These are phyloP conservation scores for Hozukius guyotensis DNA, from an alignment of 2,797 vertebrate genomes.

Conservation along the genomic window DNA sequence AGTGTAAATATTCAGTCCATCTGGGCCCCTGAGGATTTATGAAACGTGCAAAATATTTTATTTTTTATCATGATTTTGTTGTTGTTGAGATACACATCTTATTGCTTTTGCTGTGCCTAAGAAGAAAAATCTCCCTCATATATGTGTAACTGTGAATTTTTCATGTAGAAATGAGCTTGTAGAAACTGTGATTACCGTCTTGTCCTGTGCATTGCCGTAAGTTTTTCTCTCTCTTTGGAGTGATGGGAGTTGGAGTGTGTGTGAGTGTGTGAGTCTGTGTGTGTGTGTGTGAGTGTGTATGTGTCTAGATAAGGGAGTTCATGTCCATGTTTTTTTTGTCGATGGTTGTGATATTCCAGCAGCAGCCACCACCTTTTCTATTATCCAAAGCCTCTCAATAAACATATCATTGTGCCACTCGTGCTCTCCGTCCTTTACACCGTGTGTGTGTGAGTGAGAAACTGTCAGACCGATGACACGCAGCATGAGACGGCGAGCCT, in stretches of 20 bases:
- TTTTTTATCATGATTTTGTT: constrained; percentile 55
- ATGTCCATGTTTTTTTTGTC: constrained; percentile 73
- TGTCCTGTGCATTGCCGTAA: constrained; percentile 74
- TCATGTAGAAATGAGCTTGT: constrained; percentile 71
- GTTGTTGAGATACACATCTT: constrained; percentile 62
- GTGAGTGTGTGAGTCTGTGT: constrained; percentile 7
- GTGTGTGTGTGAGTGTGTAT: not conserved
- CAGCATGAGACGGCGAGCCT: constrained; percentile 52
- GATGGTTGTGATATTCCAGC: constrained; percentile 79
- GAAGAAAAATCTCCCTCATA: constrained; percentile 64
- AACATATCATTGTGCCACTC: constrained; percentile 84
- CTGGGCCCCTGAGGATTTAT: constrained; percentile 39
- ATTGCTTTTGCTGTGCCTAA: constrained; percentile 79
- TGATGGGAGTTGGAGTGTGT: constrained; percentile 22
- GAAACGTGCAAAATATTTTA: constrained; percentile 63
- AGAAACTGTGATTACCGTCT: constrained; percentile 77
- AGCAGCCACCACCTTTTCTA: constrained; percentile 81
- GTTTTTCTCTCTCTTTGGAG: constrained; percentile 55
- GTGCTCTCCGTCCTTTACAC: constrained; percentile 49
- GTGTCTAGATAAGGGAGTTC: constrained; percentile 61
- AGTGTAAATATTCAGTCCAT: constrained; percentile 66
- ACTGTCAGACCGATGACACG: constrained; percentile 49
- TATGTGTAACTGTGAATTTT: constrained; percentile 72
- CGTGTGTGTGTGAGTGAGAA: constrained; percentile 46
- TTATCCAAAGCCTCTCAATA: constrained; percentile 84